Conservation (phyloP, 2,113 vertebrate genomes). For the Xenotilapia flavipinnis region DNA sequence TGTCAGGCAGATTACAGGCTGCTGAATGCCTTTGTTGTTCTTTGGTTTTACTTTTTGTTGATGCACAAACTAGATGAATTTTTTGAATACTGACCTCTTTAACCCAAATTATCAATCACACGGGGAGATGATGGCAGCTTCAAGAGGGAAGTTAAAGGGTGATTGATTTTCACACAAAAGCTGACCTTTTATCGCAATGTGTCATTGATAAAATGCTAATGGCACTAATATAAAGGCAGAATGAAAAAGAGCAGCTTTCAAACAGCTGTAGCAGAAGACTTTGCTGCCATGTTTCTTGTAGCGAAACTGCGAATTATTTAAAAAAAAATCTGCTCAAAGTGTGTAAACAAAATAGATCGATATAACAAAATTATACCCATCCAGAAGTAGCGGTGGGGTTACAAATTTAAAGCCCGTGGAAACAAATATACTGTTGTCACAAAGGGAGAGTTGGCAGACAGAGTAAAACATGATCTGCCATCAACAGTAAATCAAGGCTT, state of each 20-base stretch:
- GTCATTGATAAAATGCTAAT: conserved; percentile 49
- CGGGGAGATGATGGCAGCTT: background rate
- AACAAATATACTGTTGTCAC: conserved; percentile 27
- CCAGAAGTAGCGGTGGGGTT: conserved; percentile 6
- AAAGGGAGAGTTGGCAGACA: background rate
- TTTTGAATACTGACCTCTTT: background rate
- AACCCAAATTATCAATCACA: conserved; percentile 14
- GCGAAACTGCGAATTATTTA: background rate
- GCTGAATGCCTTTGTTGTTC: background rate
- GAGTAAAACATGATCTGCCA: conserved; percentile 15
- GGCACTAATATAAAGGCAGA: background rate
- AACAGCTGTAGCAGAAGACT: background rate
- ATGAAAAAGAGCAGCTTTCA: conserved; percentile 8
- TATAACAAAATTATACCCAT: conserved; percentile 36
- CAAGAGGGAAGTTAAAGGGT: background rate
- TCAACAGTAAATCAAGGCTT: conserved; percentile 23
- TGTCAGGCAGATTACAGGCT: background rate
- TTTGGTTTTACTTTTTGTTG: background rate
- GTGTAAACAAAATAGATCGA: conserved; percentile 13
- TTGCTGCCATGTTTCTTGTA: background rate
- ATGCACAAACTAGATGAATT: background rate
- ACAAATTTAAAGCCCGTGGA: conserved; percentile 8
- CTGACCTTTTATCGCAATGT: conserved; percentile 28
- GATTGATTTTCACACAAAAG: conserved; percentile 46
- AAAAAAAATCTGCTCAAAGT: background rate